phyloP scores from a whole-genome alignment of 1,140 invertebrate species.

The Dysdera silvatica region DNA sequence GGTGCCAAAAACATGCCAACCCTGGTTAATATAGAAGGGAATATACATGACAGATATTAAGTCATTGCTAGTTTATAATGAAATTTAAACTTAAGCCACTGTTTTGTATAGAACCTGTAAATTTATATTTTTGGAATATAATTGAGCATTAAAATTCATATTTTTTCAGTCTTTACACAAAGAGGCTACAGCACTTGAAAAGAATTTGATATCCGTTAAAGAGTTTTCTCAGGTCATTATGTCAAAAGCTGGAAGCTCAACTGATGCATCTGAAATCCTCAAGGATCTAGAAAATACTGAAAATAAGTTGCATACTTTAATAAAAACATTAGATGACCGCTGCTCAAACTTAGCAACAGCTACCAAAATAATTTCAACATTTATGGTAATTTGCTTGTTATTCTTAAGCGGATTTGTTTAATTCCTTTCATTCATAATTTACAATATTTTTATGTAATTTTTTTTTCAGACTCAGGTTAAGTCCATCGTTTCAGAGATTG shows the following conservation, averaged over 20 bases:
- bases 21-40: too few relatives aligned
- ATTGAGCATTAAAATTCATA: not conserved
- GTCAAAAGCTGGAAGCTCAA: constrained; percentile 53
- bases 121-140: not conserved
- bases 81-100: not conserved
- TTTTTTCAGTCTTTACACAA: constrained; percentile 22
- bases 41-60: too few relatives aligned
- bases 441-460: not conserved
- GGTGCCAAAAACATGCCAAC: too few relatives aligned
- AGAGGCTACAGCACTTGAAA: constrained; percentile 63
- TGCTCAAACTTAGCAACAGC: constrained; percentile 73
- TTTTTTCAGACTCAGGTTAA: constrained; percentile 51
- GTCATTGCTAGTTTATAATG: too few relatives aligned
- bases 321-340: constrained; percentile 65
- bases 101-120: not conserved
- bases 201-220: constrained; percentile 63
- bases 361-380: constrained; percentile 73
- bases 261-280: constrained; percentile 62
- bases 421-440: not conserved
- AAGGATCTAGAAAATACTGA: constrained; percentile 67
- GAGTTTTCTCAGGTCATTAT: constrained; percentile 64
- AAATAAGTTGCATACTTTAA: constrained; percentile 68
- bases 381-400: constrained; percentile 50
- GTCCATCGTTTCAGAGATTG: constrained; percentile 60
- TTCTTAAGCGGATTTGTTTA: not conserved